Base-by-base conservation (phyloP, 2,113 vertebrate genomes). In the Ciconia boyciana region DNA sequence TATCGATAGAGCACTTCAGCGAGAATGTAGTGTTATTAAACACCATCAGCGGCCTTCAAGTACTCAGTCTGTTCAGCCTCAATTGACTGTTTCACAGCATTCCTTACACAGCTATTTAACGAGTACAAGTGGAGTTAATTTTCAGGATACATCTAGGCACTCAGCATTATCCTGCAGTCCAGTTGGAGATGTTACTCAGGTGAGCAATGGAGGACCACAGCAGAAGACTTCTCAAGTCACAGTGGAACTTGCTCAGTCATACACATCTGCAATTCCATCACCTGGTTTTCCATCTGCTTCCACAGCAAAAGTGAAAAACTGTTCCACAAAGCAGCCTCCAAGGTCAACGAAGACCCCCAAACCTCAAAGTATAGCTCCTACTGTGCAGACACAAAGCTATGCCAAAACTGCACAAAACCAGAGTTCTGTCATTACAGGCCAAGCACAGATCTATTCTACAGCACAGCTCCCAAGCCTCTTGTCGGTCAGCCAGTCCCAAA, bases 11-110 rank as follows among this genome's bases (percentile, higher is more conserved):
- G 99, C 99, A 97, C 99, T 99, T 98, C 99, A 99, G 98, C 98
- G 99, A 98, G 99, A 99, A 99, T 99, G 99, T 99, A 99, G 99
- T 99, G 99, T 99, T 95, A 99, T 99, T 97, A 99, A 99, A 98
- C 99, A 99, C 99, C 99, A 99, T 97, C 99, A 99, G 99, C 98
- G 99, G 99, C 99, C 99, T 99, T 99, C 99, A 65, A 99, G 98
- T 98, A 99, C 98, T 97, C 99, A 99, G 93, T 97, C 98, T 92
- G 98, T 98, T 96, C 98, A 99, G 93, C 98, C 99, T 97, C 99
- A 99, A 69, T 96, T 99, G 97, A 96, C 99, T 98, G 98, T 97
- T 97, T 98, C 99, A 69, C 99, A 99, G 97, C 99, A 99, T 98
- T 98, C 99, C 96, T 98, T 99, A 97, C 99, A 99, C 85, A 98